Evolutionary conservation across 2,797 vertebrate genomes (phyloP).

Genomic region (Cuniculus paca): DNA sequence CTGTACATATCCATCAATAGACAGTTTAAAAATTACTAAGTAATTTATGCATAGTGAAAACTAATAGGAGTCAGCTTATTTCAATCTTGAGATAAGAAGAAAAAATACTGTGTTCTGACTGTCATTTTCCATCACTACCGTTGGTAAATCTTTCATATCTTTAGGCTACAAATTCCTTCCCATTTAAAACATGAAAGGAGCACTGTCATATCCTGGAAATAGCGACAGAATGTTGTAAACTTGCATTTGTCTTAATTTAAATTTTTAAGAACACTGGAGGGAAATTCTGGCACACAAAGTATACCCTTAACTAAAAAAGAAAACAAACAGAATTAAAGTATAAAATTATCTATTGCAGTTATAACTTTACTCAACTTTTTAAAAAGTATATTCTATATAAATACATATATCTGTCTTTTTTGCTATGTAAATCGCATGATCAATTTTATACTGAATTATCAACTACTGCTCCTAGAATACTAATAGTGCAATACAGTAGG

Average conservation of each 20-base stretch:
- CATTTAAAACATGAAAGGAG: constrained; percentile 15
- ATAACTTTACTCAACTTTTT: constrained; percentile 24
- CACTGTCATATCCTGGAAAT: not conserved
- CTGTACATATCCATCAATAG: not conserved
- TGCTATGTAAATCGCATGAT: constrained; percentile 26
- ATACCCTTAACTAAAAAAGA: not conserved
- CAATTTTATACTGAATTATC: constrained; percentile 15
- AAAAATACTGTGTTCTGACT: constrained; percentile 11
- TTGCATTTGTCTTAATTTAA: not conserved
- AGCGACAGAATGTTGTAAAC: not conserved
- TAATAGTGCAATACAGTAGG: not conserved
- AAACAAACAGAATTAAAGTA: not conserved
- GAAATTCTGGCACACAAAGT: not conserved
- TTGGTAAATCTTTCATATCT: not conserved
- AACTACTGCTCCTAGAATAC: constrained; percentile 7
- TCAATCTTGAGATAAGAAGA: constrained; percentile 10
- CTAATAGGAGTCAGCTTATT: not conserved
- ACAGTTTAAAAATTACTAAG: not conserved
- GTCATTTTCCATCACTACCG: not conserved
- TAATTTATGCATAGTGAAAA: not conserved
- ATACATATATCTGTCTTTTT: not conserved
- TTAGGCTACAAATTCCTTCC: not conserved
- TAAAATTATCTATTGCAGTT: not conserved
- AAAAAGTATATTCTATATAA: not conserved
- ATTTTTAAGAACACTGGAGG: not conserved